Evolutionary conservation across 1,140 invertebrate species (phyloP).

Genomic region (Oryzaephilus surinamensis): DNA sequence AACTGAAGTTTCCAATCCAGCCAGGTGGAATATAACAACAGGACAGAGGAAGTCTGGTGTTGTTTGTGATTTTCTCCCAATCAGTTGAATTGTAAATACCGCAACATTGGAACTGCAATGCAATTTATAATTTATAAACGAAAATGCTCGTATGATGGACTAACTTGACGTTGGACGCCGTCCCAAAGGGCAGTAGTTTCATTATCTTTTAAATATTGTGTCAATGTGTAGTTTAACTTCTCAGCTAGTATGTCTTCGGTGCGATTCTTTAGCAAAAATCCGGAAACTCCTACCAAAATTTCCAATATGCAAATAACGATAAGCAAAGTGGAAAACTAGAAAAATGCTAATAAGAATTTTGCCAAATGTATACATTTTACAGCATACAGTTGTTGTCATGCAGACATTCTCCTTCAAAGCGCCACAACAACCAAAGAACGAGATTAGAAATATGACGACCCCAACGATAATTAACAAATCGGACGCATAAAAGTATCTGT

Average conservation of each 20-base stretch:
- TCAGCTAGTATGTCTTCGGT: slow-evolving; percentile 49
- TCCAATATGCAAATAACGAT: slow-evolving; percentile 74
- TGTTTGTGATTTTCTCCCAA: slow-evolving; percentile 41
- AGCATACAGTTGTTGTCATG: slow-evolving; percentile 67
- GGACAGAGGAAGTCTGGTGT: slow-evolving; percentile 42
- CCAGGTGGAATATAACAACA: slow-evolving; percentile 47
- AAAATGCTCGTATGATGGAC: slow-evolving; percentile 24
- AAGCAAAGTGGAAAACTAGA: slow-evolving; percentile 71
- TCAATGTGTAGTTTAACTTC: slow-evolving; percentile 53
- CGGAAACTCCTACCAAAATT: slow-evolving; percentile 71
- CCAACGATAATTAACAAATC: slow-evolving; percentile 71
- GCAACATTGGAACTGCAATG: slow-evolving; percentile 60
- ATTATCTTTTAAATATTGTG: slow-evolving; percentile 46
- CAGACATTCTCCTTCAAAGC: slow-evolving; percentile 75
- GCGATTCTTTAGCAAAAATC: slow-evolving; percentile 63
- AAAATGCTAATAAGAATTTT: slow-evolving; percentile 8
- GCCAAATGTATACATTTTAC: neutral
- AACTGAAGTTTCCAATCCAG: slow-evolving; percentile 31
- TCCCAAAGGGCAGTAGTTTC: slow-evolving; percentile 51
- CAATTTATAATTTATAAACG: slow-evolving; percentile 14
- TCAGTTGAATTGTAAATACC: slow-evolving; percentile 48
- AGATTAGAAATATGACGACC: slow-evolving; percentile 65
- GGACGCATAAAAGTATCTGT: slow-evolving; percentile 55
- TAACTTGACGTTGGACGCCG: slow-evolving; percentile 62
- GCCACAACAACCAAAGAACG: slow-evolving; percentile 81